Evolutionary conservation across 64 coral and sea anemone species (phyloP), one percentile per base, ranked within the genome.

Genomic region (Montipora sp.): DNA sequence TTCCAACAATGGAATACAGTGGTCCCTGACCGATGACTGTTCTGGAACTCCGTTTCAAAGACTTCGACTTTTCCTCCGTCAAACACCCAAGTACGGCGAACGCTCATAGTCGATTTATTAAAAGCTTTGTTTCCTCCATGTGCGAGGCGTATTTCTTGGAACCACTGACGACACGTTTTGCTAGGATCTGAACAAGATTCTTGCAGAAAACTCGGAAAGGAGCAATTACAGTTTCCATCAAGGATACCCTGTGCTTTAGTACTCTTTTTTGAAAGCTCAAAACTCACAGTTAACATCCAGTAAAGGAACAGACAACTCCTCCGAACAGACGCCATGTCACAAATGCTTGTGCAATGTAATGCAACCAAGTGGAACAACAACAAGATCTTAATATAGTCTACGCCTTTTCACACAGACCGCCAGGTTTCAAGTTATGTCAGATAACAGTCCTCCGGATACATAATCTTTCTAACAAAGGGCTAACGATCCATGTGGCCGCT

Each of bases 161-260:
- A 85, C 82, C 82, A 85, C n/a, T 72, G 82, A 19, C 82, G 61
- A 69, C 82, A 85, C 48, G 18, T 9, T 85, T 50, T 51, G 47
- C 45, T 85, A 18, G n/a, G 44, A 71, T 72, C 19, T 12, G 63
- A 21, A 49, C 82, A 49, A 5, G 82, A 85, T 69, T 50, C 61
- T 85, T 85, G 82, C 59, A 85, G 21, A 47, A 85, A 85, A 14
- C 65, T 68, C 2, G 82, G 82, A 47, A 85, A 85, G n/a, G 65
- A 85, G 20, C 82, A 85, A 23, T 8, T 3, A 22, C 12, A 18
- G 47, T 72, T 71, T 21, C 66, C 82, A 68, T 16, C 9, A 8
- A 46, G 10, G 8, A 20, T 14, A 4, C 18, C 63, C 47, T 72
- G 5, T n/a, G 16, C 82, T 12, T 2, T 49, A 47, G 12, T 0